Conservation (phyloP, 2,113 vertebrate genomes). For the Campylomormyrus tamandua region DNA sequence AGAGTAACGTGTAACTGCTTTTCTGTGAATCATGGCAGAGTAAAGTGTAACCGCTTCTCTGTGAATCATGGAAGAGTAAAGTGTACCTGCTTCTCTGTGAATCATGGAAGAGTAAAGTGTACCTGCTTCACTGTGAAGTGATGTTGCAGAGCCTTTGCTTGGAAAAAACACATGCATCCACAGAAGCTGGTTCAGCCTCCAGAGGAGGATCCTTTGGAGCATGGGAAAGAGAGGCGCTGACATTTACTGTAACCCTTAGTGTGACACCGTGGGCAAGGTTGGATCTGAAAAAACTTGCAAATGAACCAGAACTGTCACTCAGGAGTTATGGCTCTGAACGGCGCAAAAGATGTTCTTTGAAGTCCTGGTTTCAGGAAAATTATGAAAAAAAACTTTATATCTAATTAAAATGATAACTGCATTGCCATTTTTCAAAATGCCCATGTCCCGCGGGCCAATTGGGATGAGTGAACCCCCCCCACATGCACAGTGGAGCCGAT, state of each 20-base stretch:
- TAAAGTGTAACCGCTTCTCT: no score
- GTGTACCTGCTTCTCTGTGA: no score
- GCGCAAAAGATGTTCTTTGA: slow-evolving; percentile 95
- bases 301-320: slow-evolving; percentile 89
- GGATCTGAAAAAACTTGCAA: slow-evolving; percentile 87
- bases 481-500: slow-evolving; percentile 70
- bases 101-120: neutral
- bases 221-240: slow-evolving; percentile 75
- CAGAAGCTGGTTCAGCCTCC: slow-evolving; percentile 76
- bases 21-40: no score
- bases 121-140: neutral
- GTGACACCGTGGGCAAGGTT: slow-evolving; percentile 84
- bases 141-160: slow-evolving; percentile 27
- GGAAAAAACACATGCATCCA: slow-evolving; percentile 66
- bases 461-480: slow-evolving; percentile 80
- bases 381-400: slow-evolving; percentile 84
- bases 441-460: slow-evolving; percentile 97
- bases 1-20: no score
- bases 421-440: slow-evolving; percentile 99
- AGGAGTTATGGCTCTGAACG: slow-evolving; percentile 84
- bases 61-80: no score
- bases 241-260: slow-evolving; percentile 84
- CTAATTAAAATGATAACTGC: slow-evolving; percentile 99
- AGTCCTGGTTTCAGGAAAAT: slow-evolving; percentile 90
- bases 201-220: slow-evolving; percentile 82